phyloP scores from a whole-genome alignment of 2,888 invertebrate genomes.

The Synanthedon andrenaeformis region DNA sequence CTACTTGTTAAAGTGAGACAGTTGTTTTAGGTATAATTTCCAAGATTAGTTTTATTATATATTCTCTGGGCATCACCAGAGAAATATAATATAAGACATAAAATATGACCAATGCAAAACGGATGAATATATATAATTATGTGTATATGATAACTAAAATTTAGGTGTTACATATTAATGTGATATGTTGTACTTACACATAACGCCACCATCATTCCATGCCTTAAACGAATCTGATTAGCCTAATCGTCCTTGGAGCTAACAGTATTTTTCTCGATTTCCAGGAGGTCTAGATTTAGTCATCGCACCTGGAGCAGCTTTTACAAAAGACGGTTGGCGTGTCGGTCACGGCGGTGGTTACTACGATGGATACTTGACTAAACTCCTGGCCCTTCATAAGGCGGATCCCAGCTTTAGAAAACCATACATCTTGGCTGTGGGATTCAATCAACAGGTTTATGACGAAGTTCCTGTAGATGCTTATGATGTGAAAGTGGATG shows the following conservation, averaged over 20 bases:
- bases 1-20: too few relatives aligned
- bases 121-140: too few relatives aligned
- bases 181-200: background rate
- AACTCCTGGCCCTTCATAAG: slow-evolving; percentile 12
- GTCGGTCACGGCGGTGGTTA: slow-evolving; percentile 87
- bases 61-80: too few relatives aligned
- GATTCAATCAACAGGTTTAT: slow-evolving; percentile 82
- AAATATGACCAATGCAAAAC: too few relatives aligned
- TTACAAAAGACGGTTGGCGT: slow-evolving; percentile 73
- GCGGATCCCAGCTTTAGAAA: slow-evolving; percentile 26
- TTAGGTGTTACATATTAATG: too few relatives aligned
- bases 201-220: too few relatives aligned
- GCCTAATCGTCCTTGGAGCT: too few relatives aligned
- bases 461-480: slow-evolving; percentile 74
- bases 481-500: slow-evolving; percentile 75
- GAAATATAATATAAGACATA: too few relatives aligned
- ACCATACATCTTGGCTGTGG: slow-evolving; percentile 71
- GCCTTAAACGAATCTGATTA: too few relatives aligned
- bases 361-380: slow-evolving; percentile 80
- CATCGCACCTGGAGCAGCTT: slow-evolving; percentile 86
- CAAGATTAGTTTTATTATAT: too few relatives aligned
- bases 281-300: slow-evolving; percentile 84
- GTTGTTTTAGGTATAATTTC: too few relatives aligned
- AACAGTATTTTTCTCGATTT: background rate
- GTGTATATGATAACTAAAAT: too few relatives aligned